Percentiles rank a stretch among this genome's conserved stretches.
phyloP scores from a whole-genome alignment of 2,888 invertebrate genomes.

The Thymelicus sylvestris region DNA sequence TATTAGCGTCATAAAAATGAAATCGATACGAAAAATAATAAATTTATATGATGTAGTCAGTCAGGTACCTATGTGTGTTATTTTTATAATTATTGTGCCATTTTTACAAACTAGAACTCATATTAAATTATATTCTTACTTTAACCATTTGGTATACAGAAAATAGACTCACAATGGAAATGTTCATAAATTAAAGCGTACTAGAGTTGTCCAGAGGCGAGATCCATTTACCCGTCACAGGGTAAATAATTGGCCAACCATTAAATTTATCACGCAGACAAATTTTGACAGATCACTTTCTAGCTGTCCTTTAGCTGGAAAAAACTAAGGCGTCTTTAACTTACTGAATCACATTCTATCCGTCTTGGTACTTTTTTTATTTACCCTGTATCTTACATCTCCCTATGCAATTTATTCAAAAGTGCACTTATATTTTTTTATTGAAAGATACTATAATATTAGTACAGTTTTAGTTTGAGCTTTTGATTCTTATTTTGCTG shows the following conservation, averaged over 20 bases:
- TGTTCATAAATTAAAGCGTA: conserved; percentile 73
- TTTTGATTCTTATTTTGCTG: too few relatives aligned
- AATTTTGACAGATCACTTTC: conserved; percentile 69
- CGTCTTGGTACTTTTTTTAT: conserved; percentile 6
- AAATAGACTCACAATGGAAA: conserved; percentile 61
- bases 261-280: conserved; percentile 72
- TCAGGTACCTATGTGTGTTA: too few relatives aligned
- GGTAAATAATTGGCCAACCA: conserved; percentile 74
- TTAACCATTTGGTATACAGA: conserved; percentile 47
- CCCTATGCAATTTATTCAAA: too few relatives aligned
- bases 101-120: too few relatives aligned
- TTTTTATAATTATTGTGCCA: too few relatives aligned
- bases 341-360: conserved; percentile 21
- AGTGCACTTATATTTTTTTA: too few relatives aligned
- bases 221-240: conserved; percentile 70
- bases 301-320: conserved; percentile 30
- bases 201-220: conserved; percentile 54
- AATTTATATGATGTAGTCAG: too few relatives aligned
- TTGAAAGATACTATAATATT: too few relatives aligned
- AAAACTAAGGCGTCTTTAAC: conserved; percentile 33
- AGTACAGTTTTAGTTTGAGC: too few relatives aligned
- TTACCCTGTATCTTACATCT: conserved; percentile 9
- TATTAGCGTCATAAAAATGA: too few relatives aligned
- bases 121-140: neutral
- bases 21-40: too few relatives aligned